A percentile compares a stretch with the other conserved stretches of the same genome.
These are phyloP conservation scores for Buceros bicornis DNA, from an alignment of 2,797 vertebrate species.

Conservation along the genomic window DNA sequence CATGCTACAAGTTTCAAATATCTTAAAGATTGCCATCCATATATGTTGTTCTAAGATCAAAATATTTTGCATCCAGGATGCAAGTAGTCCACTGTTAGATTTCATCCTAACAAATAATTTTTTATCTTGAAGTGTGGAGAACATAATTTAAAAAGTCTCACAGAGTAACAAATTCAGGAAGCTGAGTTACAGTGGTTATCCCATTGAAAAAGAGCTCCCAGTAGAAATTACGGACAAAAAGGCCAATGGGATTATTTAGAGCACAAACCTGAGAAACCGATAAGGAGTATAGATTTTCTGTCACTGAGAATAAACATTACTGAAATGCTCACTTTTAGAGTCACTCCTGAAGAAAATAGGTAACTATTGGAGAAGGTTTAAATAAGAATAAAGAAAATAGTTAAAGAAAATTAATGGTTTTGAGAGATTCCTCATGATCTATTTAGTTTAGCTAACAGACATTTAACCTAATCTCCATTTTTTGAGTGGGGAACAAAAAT, in stretches of 20 bases:
- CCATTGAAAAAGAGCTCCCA: background rate
- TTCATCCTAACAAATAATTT: background rate
- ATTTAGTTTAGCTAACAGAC: background rate
- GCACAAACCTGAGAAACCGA: background rate
- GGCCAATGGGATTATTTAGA: background rate
- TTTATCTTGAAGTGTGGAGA: background rate
- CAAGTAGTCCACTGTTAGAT: background rate
- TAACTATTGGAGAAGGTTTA: background rate
- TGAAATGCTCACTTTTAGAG: background rate
- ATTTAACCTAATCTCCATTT: background rate
- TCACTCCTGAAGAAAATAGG: background rate
- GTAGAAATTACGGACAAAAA: background rate
- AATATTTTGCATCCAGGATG: background rate
- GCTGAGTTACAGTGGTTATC: background rate
- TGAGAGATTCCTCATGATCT: background rate
- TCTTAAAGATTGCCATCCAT: background rate
- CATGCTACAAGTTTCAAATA: background rate
- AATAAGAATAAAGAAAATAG: background rate
- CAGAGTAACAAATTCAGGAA: background rate
- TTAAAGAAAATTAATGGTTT: background rate
- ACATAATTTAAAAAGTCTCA: background rate
- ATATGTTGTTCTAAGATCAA: background rate
- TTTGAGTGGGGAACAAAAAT: background rate
- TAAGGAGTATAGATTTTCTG: background rate
- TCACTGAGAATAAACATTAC: accelerated